phyloP scores from a whole-genome alignment of 2,113 vertebrate genomes.

The Notechis scutatus region DNA sequence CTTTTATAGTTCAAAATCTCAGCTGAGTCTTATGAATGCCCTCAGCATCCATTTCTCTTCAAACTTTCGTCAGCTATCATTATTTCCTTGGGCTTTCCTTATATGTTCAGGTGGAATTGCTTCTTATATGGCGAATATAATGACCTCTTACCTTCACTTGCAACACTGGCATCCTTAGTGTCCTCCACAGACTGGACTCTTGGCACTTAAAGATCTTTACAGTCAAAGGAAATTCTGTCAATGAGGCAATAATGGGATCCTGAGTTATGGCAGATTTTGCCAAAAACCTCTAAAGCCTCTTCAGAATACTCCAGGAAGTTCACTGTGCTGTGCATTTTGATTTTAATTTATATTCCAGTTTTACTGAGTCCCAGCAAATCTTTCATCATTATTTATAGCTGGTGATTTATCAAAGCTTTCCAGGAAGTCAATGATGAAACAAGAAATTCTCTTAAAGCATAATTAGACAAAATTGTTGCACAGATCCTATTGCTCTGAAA shows the following conservation, averaged over 20 bases:
- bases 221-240: slow-evolving; percentile 10
- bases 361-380: background rate
- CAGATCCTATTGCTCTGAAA: background rate
- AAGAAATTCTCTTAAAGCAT: background rate
- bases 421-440: background rate
- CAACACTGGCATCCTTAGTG: background rate
- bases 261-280: background rate
- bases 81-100: slow-evolving; percentile 33
- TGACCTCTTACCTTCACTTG: background rate
- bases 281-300: background rate
- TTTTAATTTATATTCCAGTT: background rate
- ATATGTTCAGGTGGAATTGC: slow-evolving; percentile 26
- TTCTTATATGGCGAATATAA: background rate
- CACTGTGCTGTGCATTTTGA: background rate
- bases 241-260: background rate
- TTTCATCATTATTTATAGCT: background rate
- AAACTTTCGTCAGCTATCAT: slow-evolving; percentile 5
- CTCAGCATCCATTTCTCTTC: slow-evolving; percentile 8
- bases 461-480: background rate
- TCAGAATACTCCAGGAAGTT: background rate
- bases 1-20: background rate
- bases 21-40: slow-evolving; percentile 34
- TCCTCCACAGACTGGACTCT: slow-evolving; percentile 1
- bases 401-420: background rate
- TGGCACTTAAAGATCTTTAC: background rate